phyloP scores from a whole-genome alignment of 2,797 vertebrate species.

The Myioborus miniatus region DNA sequence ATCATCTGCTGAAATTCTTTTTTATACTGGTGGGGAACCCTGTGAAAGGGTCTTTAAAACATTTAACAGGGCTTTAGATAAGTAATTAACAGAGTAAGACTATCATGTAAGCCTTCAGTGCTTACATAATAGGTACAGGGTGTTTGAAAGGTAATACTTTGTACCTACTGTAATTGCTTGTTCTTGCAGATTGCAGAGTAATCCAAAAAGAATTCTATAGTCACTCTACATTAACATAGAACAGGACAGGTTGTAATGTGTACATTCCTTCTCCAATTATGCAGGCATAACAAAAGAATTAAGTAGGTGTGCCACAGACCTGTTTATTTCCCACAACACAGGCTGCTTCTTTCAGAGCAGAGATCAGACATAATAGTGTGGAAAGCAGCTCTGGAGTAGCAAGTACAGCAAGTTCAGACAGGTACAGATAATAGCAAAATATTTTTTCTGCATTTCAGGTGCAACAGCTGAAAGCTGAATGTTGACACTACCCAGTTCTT shows the following conservation, averaged over 20 bases:
- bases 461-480: background rate
- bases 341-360: background rate
- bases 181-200: constrained; percentile 26
- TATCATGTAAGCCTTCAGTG: background rate
- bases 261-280: background rate
- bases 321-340: background rate
- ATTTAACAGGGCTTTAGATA: background rate
- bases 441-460: constrained; percentile 8
- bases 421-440: background rate
- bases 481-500: background rate
- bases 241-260: background rate
- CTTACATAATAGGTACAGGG: background rate
- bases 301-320: background rate
- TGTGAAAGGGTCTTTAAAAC: background rate
- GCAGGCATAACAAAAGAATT: background rate
- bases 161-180: background rate
- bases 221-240: background rate
- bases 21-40: background rate
- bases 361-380: background rate
- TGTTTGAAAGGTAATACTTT: constrained; percentile 1
- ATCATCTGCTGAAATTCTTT: background rate
- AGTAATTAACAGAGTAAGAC: background rate
- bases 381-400: constrained; percentile 1
- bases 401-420: constrained; percentile 25
- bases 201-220: constrained; percentile 15